phyloP scores from a whole-genome alignment of 2,888 invertebrate species.

The Thalpophila matura region DNA sequence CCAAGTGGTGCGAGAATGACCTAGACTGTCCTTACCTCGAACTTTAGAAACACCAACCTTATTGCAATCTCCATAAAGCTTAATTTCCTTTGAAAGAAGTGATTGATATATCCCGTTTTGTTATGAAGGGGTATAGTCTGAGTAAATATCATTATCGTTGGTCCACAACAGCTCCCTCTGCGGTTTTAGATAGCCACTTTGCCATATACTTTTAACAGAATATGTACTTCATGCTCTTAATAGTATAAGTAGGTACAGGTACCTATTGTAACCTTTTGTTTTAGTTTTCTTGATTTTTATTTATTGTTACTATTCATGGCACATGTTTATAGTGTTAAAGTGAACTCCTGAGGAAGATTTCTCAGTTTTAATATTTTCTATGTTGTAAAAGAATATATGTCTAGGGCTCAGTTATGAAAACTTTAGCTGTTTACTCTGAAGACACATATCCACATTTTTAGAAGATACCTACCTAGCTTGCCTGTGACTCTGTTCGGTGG shows the following conservation, averaged over 20 bases:
- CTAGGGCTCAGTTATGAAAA: no score
- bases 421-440: no score
- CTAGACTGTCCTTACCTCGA: conserved; percentile 58
- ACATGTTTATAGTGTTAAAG: background rate
- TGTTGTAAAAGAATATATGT: no score
- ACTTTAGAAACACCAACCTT: conserved; percentile 46
- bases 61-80: background rate
- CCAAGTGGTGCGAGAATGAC: conserved; percentile 69
- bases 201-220: conserved; percentile 67
- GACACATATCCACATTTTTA: no score
- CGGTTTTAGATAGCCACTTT: conserved; percentile 81
- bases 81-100: conserved; percentile 10
- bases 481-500: no score
- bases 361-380: no score
- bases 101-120: conserved; percentile 64
- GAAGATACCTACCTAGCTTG: no score
- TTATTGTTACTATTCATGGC: no score
- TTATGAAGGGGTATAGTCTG: conserved; percentile 60
- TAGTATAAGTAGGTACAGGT: conserved; percentile 34
- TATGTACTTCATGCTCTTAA: conserved; percentile 49
- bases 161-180: conserved; percentile 80
- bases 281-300: background rate
- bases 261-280: conserved; percentile 27
- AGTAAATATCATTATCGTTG: conserved; percentile 85
- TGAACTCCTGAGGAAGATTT: background rate